Base-by-base conservation (phyloP, 2,888 invertebrate genomes). In the Pelosia muscerda region DNA sequence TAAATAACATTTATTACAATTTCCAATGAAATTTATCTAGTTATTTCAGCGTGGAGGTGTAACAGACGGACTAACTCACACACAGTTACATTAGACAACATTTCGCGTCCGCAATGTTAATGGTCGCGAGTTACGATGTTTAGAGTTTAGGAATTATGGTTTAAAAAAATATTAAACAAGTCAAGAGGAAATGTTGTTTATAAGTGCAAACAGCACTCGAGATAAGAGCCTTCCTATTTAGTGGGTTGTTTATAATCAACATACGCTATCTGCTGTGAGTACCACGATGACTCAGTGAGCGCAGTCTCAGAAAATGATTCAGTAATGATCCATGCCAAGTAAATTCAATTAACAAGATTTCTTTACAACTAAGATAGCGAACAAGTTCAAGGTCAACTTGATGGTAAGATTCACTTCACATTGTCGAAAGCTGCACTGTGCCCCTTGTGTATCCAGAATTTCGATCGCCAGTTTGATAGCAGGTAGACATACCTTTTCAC, bases 161-260 rank as follows among this genome's bases (percentile, higher is more conserved):
- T 49, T 11, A 49, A 62, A 62, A 49, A 62, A 28, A 22, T n/a
- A 3, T 49, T 25, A 61, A 61, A 61, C 42, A 61, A 49, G 61
- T 25, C 11, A 42, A 49, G 26, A 26, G 26, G 28, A 62, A 49
- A 49, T 1, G n/a, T 3, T 53, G 26, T 62, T 19, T 4, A 54
- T 62, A 26, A 62, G 19, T 49, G 49, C 49, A 49, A 58, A 26
- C 54, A 59, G 22, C 25, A 62, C 19, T 23, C 42, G 22, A 31
- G 56, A 70, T 65, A 70, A 67, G 68, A 66, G 56, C 54, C 53
- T 66, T 78, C 68, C 53, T 71, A 76, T 76, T 69, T 68, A 60
- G 56, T 49, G 6, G 4, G 58, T 60, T 71, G 72, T 72, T 78
- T 65, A 74, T 56, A 56, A 42, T 56, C 53, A 63, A 78, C 62